Conservation (phyloP, 2,888 invertebrate genomes). For the Xestia c-nigrum region DNA sequence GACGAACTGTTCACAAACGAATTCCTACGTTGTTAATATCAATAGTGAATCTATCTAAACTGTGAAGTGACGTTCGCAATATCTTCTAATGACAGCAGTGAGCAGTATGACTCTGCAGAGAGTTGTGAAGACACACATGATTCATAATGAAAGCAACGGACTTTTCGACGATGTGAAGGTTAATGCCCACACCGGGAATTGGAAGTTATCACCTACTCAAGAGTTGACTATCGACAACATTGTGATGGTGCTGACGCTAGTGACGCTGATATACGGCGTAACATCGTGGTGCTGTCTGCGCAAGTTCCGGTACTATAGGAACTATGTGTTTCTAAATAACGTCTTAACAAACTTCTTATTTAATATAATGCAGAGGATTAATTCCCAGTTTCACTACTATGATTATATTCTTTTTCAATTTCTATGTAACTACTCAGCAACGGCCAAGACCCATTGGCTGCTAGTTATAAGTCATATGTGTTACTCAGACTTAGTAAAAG, state of each 20-base stretch:
- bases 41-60: neutral
- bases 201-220: no score
- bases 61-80: neutral
- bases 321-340: neutral
- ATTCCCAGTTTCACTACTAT: no score
- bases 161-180: neutral
- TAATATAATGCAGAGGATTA: no score
- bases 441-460: neutral
- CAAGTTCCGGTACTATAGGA: neutral
- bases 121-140: no score
- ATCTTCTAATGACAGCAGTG: neutral
- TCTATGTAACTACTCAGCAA: neutral
- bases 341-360: neutral
- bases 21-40: neutral
- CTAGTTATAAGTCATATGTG: conserved; percentile 9
- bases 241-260: neutral
- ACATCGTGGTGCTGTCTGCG: neutral
- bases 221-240: neutral
- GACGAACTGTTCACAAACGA: neutral
- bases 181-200: no score
- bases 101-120: neutral
- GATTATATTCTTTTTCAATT: no score
- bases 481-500: neutral
- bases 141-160: neutral
- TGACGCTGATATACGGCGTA: neutral